A percentile compares a stretch with the other conserved stretches of the same genome.
These are phyloP conservation scores for Lemur catta DNA, from an alignment of 2,797 vertebrate species.

Conservation along the genomic window DNA sequence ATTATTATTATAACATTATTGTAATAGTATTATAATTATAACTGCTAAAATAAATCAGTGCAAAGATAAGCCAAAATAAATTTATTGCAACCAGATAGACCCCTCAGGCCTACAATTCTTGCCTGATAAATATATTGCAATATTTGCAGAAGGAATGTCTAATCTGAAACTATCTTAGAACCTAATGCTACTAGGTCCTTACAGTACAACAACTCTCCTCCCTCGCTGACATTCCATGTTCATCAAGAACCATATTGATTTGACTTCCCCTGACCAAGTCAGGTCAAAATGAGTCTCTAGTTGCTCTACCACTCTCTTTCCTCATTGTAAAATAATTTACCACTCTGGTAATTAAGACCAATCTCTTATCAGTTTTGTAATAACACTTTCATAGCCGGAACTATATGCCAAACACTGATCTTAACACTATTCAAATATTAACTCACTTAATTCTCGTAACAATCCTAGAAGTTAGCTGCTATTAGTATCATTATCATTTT, in stretches of 20 bases:
- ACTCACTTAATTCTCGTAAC: background rate
- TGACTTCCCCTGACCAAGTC: background rate
- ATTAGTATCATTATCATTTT: background rate
- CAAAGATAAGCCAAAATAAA: background rate
- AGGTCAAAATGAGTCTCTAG: background rate
- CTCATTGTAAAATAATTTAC: slow-evolving; percentile 6
- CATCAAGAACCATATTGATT: background rate
- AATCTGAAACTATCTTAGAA: background rate
- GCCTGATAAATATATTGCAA: background rate
- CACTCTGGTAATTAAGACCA: background rate
- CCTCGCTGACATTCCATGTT: background rate
- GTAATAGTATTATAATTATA: background rate
- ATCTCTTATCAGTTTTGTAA: slow-evolving; percentile 4
- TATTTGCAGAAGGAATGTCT: background rate
- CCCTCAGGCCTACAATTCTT: background rate
- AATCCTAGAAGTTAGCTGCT: background rate
- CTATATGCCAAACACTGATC: background rate
- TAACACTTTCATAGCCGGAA: background rate
- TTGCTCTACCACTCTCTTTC: background rate
- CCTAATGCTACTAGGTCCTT: background rate
- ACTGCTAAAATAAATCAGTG: background rate
- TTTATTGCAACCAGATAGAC: background rate
- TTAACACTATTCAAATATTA: background rate
- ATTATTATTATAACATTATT: background rate
- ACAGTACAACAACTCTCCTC: background rate